These are phyloP conservation scores for Python bivittatus DNA, from an alignment of 2,113 vertebrate species.

Conservation along the genomic window DNA sequence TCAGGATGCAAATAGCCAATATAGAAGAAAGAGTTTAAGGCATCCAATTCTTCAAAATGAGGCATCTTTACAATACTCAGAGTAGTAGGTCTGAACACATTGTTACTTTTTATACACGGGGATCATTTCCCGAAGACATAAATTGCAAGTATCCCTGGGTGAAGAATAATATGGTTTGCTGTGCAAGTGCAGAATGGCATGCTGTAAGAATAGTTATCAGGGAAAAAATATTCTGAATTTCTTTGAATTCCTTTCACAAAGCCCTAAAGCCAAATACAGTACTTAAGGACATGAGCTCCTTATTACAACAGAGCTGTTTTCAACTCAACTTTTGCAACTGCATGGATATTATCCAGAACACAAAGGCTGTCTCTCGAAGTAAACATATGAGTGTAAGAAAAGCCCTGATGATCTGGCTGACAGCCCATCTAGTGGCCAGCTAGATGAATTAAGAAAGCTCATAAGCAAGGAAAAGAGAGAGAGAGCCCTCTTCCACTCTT, in stretches of 20 bases:
- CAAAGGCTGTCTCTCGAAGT: neutral
- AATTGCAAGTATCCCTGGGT: neutral
- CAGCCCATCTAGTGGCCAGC: neutral
- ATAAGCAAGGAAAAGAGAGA: neutral
- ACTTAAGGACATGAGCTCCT: neutral
- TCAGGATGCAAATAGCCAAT: conserved; percentile 52
- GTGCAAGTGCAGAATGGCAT: neutral
- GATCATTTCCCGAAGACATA: neutral
- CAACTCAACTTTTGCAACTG: neutral
- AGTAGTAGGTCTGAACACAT: neutral
- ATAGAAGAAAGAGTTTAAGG: conserved; percentile 42
- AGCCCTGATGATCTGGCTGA: neutral
- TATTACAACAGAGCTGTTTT: neutral
- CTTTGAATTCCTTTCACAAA: neutral
- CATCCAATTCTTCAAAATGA: conserved; percentile 47
- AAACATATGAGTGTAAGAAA: neutral
- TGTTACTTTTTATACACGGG: neutral
- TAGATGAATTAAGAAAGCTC: neutral
- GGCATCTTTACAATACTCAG: conserved; percentile 51
- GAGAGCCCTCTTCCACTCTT: neutral
- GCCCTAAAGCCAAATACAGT: neutral
- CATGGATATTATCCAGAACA: too few relatives aligned
- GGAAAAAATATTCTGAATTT: neutral
- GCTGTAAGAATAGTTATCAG: neutral
- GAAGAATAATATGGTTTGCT: neutral